These are phyloP conservation scores for Tachystola acroxantha DNA, from an alignment of 2,888 invertebrate genomes.

Conservation along the genomic window DNA sequence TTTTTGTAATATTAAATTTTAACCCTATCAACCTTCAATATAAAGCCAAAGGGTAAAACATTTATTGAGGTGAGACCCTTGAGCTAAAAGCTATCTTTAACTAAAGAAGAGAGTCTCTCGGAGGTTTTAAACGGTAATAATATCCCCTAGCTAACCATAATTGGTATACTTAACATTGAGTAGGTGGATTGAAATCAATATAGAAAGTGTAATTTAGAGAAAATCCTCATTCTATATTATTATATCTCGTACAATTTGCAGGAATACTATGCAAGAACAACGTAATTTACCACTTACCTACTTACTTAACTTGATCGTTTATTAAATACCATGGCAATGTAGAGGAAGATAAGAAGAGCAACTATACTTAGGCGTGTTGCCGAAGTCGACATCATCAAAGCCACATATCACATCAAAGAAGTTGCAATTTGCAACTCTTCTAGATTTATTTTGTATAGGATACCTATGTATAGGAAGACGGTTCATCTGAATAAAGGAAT, in stretches of 20 bases:
- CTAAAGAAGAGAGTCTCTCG: not conserved
- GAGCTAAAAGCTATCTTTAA: not conserved
- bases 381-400: too few species aligned
- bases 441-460: too few species aligned
- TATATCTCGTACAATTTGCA: conserved; percentile 3
- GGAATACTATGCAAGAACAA: not conserved
- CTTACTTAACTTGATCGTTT: conserved; percentile 5
- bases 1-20: too few species aligned
- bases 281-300: conserved; percentile 6
- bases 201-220: conserved; percentile 7
- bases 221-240: conserved; percentile 5
- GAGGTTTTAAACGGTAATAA: conserved; percentile 3
- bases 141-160: conserved; percentile 3
- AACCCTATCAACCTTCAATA: too few species aligned
- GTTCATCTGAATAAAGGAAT: too few species aligned
- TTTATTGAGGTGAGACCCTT: not conserved
- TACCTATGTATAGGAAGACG: too few species aligned
- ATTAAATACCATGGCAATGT: conserved; percentile 1
- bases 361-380: too few species aligned
- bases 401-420: too few species aligned
- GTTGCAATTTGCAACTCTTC: too few species aligned
- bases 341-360: too few species aligned
- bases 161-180: conserved; percentile 5
- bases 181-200: conserved; percentile 6
- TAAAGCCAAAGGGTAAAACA: not conserved